phyloP scores from a whole-genome alignment of 2,113 vertebrate genomes.

The Podilymbus podiceps region DNA sequence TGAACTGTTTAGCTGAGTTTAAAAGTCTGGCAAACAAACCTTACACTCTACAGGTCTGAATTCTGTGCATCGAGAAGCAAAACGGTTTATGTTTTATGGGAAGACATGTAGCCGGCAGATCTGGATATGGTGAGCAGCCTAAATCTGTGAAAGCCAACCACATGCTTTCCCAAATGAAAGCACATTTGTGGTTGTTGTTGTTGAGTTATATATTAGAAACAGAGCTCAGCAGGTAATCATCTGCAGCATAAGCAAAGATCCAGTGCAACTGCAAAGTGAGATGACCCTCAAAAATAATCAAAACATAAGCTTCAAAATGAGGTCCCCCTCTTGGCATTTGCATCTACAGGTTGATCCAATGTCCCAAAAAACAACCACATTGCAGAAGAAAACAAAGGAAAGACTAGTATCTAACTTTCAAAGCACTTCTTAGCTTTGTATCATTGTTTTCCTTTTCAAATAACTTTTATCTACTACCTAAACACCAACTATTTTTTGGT shows the following conservation, averaged over 20 bases:
- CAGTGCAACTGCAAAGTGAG: not conserved
- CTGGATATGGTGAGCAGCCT: not conserved
- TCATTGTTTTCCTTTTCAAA: not conserved
- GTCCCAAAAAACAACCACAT: not conserved
- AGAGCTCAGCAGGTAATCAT: not conserved
- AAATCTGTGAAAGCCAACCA: not conserved
- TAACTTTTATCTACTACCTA: not conserved
- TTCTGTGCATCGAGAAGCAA: not conserved
- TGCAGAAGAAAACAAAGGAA: not conserved
- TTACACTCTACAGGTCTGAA: not conserved
- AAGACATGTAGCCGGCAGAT: not conserved
- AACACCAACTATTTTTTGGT: not conserved
- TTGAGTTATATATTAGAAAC: not conserved
- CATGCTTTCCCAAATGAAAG: not conserved
- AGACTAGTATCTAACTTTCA: not conserved
- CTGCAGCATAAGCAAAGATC: not conserved
- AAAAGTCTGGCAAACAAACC: slow-evolving; percentile 47
- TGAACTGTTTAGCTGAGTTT: slow-evolving; percentile 38
- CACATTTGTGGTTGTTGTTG: not conserved
- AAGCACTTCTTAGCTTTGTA: not conserved
- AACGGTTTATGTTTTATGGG: not conserved
- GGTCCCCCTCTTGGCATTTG: not conserved
- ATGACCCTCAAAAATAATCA: not conserved
- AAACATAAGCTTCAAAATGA: not conserved
- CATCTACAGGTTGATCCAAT: not conserved